A percentile compares a stretch with the other conserved stretches of the same genome.
Conservation (phyloP, 2,797 vertebrate species). For the Anas flavirostris region DNA sequence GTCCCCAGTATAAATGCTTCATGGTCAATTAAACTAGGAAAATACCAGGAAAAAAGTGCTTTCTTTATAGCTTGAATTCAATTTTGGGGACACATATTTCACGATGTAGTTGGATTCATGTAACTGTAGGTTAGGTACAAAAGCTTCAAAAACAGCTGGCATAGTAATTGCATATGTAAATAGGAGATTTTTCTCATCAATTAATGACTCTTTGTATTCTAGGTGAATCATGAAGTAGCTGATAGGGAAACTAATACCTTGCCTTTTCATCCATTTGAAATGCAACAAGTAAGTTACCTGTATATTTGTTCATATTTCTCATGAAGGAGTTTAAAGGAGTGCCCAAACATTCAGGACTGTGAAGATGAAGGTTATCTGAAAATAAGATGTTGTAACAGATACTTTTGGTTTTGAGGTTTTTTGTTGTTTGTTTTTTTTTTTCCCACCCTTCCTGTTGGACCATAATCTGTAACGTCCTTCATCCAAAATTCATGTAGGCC, state of each 20-base stretch:
- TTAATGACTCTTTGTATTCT: not conserved
- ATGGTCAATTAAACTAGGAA: not conserved
- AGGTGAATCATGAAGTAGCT: slow-evolving; percentile 77
- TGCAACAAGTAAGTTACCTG: slow-evolving; percentile 81
- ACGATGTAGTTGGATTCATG: not conserved
- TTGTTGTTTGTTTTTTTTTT: no score
- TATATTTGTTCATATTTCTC: not conserved
- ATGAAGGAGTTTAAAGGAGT: not conserved
- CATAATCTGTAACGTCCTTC: not conserved
- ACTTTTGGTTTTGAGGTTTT: not conserved
- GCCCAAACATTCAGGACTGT: not conserved
- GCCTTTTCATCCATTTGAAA: slow-evolving; percentile 82
- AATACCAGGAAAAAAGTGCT: not conserved
- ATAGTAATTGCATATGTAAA: not conserved
- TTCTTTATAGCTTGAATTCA: not conserved
- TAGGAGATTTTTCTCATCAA: not conserved
- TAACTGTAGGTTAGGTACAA: not conserved
- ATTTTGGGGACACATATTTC: not conserved
- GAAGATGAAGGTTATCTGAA: not conserved
- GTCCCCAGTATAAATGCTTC: not conserved
- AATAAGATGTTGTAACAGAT: not conserved
- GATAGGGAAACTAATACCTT: slow-evolving; percentile 87
- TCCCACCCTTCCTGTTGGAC: not conserved
- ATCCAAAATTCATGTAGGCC: not conserved
- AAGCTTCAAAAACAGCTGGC: not conserved